Base-by-base conservation (phyloP, 2,888 invertebrate species). In the Andrena flavipes region DNA sequence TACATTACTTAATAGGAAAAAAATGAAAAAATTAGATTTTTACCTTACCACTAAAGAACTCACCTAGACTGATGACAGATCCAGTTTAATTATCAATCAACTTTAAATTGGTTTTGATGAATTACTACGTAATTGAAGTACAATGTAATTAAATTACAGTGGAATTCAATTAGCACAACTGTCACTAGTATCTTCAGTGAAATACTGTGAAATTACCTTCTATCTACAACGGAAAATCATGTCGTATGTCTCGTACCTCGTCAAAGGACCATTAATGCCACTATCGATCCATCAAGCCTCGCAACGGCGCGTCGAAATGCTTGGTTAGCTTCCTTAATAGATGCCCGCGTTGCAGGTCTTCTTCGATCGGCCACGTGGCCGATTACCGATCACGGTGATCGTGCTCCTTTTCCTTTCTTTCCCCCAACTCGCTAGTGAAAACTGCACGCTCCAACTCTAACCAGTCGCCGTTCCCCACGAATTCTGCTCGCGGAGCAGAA, bases 251-350 rank as follows among this genome's bases (percentile, higher is more conserved):
- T 10, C 10, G 23, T 56, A 56, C 56, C 56, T 26, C 23, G 13
- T 56, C 10, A 56, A 26, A 56, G 10, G 7, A 54, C 20, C 8
- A 10, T 23, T 23, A 10, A 26, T 23, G 10, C 23, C 56, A 26
- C 10, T 23, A 20, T 23, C 23, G 10, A 56, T 10, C 56, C 10
- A 26, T 23, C 23, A 7, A n/a, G 59, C 6, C 8, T 59, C 48
- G 16, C 2, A 7, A 7, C 10, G 16, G n/a, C 13, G 26, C 8
- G 6, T 35, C n/a, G 51, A 20, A 30, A 71, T 56, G 65, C 67
- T 62, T 48, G 60, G 59, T 48, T 62, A 54, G 23, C 30, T 71
- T 60, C 10, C 7, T 13, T 67, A 71, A 80, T 67, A 10, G 16
- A 10, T 16, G 30, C n/a, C 67, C 42, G 42, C 30, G 59, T 23